Evolutionary conservation across 2,888 invertebrate species (phyloP), one percentile per base, ranked within the genome.

Genomic region (Zygogramma bicolorata): DNA sequence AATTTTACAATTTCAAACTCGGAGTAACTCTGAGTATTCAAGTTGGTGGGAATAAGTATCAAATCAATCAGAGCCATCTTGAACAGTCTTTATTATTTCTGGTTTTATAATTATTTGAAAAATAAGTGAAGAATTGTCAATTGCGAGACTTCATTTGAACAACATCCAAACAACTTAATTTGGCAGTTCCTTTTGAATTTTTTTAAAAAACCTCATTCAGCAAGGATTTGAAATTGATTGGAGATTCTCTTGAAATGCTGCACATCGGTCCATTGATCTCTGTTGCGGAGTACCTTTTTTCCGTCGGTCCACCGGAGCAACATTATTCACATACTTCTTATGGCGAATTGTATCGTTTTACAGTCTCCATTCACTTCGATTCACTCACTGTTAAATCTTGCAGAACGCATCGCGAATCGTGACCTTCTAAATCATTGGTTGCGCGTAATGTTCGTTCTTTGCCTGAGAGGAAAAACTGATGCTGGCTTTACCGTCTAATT

Each of bases 301-400:
- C 38, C 40, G 13, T 38, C 60, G 20, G 29, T 68, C 65, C 65
- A 57, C 69, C 65, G 22, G 53, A 71, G 72, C 67, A 42, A 71
- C 78, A 76, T 78, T 78, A 75, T 76, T 75, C 76, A 78, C 76
- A 78, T 78, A 78, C 73, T 75, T 78, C 75, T 75, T 76, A 74
- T 71, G 71, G 74, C 74, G 71, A 76, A 53, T 75, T 75, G 73
- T 74, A 71, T 34, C 57, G 71, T 76, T 74, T 72, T 73, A 76
- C 69, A 67, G 70, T 65, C 74, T 76, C 72, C 74, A 74, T 76
- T 71, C 75, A 75, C 70, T 72, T 57, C 29, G 29, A 63, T 63
- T 29, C 10, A 49, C 49, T 63, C 60, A 63, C 68, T 69, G 75
- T 70, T 69, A 65, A 69, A 69, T 66, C 62, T 68, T 59, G 65